A percentile compares a stretch with the other conserved stretches of the same genome.
Conservation (phyloP, 2,888 invertebrate genomes). For the Tubulanus polymorphus region DNA sequence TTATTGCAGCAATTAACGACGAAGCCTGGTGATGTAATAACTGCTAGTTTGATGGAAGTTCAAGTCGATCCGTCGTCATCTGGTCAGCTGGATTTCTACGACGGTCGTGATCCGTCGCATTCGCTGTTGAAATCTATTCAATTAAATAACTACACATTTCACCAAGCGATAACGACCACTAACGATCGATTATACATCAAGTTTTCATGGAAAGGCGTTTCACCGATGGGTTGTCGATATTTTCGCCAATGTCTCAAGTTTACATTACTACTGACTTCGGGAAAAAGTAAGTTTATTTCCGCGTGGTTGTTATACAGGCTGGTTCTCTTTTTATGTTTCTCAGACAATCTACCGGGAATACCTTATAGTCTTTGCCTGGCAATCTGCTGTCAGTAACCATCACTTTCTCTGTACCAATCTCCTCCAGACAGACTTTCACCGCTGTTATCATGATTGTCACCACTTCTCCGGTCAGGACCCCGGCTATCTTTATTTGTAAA, state of each 20-base stretch:
- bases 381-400: no score
- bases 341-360: no score
- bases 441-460: no score
- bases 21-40: constrained; percentile 64
- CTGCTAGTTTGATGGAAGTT: constrained; percentile 79
- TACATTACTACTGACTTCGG: constrained; percentile 75
- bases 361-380: no score
- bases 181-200: constrained; percentile 74
- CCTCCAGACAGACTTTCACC: no score
- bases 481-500: no score
- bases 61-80: constrained; percentile 64
- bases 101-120: constrained; percentile 53
- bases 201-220: constrained; percentile 57
- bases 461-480: no score
- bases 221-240: constrained; percentile 60
- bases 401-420: no score
- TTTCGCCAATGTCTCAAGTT: constrained; percentile 67
- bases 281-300: constrained; percentile 62
- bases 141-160: constrained; percentile 79
- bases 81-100: constrained; percentile 50
- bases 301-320: no score
- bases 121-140: constrained; percentile 68
- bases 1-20: neutral
- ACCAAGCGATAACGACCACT: constrained; percentile 77
- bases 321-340: no score